phyloP scores from a whole-genome alignment of 2,113 vertebrate species.

The Steatornis caripensis region DNA sequence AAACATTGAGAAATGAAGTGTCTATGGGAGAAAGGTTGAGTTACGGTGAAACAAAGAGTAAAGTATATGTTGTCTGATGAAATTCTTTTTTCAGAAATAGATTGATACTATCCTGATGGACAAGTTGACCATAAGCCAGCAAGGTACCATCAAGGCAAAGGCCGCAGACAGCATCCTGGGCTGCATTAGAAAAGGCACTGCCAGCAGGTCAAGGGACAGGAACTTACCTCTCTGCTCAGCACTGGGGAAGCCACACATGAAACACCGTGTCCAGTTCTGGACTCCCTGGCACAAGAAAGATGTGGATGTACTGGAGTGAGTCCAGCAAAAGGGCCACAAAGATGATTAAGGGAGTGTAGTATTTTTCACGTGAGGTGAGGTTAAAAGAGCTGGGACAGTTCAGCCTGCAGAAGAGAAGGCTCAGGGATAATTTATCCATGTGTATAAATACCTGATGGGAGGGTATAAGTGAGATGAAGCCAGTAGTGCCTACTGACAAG shows the following conservation, averaged over 20 bases:
- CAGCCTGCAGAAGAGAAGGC: background rate
- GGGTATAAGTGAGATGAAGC: background rate
- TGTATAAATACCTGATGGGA: background rate
- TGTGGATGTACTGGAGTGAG: background rate
- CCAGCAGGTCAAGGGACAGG: background rate
- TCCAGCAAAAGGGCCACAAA: background rate
- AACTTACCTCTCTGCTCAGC: background rate
- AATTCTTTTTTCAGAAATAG: background rate
- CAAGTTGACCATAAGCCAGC: background rate
- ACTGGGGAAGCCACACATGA: background rate
- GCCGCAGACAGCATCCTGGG: background rate
- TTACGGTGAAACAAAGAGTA: background rate
- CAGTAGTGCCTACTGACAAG: background rate
- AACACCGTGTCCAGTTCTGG: background rate
- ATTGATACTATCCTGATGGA: background rate
- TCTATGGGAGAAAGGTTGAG: background rate
- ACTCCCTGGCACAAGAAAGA: background rate
- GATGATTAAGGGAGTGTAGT: background rate
- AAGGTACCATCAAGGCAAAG: background rate
- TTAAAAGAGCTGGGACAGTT: background rate
- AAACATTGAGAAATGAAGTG: background rate
- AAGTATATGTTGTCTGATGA: background rate
- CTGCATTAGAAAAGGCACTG: background rate
- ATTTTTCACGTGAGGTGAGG: background rate
- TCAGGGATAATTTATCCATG: background rate